These are phyloP conservation scores for Donacobius atricapilla DNA, from an alignment of 2,113 vertebrate genomes.

Conservation along the genomic window DNA sequence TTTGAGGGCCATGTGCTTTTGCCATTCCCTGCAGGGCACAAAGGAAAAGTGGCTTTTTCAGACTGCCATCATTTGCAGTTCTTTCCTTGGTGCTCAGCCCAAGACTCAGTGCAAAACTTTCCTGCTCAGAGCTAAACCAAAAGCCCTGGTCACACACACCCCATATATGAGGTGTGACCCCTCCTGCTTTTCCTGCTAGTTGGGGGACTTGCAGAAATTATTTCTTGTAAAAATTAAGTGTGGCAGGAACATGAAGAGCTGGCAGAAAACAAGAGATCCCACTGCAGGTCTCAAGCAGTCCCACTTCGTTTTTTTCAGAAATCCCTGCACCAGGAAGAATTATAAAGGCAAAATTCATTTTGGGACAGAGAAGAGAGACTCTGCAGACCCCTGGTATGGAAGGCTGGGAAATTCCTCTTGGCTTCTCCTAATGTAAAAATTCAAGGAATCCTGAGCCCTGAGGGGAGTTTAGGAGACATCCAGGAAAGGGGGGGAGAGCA, in stretches of 20 bases:
- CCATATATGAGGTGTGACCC: not conserved
- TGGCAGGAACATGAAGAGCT: not conserved
- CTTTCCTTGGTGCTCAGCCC: not conserved
- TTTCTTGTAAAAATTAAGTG: not conserved
- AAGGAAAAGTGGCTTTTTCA: not conserved
- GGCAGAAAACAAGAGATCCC: not conserved
- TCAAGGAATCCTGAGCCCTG: slow-evolving; percentile 47
- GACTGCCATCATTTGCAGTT: not conserved
- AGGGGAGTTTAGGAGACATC: slow-evolving; percentile 40
- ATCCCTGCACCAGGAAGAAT: not conserved
- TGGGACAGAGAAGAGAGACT: not conserved
- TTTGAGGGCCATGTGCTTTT: slow-evolving; percentile 35
- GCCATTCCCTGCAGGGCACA: slow-evolving; percentile 16
- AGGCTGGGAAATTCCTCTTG: slow-evolving; percentile 30
- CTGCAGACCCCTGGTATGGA: not conserved
- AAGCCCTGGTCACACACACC: not conserved
- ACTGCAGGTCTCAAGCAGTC: not conserved
- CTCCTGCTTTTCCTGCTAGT: not conserved
- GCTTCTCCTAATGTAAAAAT: slow-evolving; percentile 48
- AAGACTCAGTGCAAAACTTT: not conserved
- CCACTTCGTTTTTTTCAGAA: not conserved
- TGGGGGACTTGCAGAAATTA: not conserved
- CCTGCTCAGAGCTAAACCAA: not conserved
- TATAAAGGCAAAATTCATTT: not conserved
- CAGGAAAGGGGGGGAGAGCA: not conserved